These are phyloP conservation scores for Parthenolecanium corni DNA, from an alignment of 2,888 invertebrate genomes.

Conservation along the genomic window DNA sequence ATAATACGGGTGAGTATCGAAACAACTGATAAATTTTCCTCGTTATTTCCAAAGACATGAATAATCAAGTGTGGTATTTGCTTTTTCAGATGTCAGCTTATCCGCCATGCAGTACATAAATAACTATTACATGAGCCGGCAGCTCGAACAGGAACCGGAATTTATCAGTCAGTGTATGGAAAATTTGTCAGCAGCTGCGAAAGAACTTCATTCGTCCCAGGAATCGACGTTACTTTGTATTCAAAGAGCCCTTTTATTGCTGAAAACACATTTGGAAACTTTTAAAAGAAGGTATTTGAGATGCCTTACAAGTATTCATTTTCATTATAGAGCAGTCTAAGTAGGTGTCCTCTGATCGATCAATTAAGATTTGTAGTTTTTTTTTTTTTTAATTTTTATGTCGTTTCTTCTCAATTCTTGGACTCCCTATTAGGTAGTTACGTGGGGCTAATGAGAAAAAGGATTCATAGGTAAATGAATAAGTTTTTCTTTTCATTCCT, in stretches of 20 bases:
- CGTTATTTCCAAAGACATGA: neutral
- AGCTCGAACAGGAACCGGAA: conserved; percentile 79
- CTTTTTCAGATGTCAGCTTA: conserved; percentile 66
- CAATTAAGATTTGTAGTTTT: conserved; percentile 24
- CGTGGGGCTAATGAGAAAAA: too few relatives aligned
- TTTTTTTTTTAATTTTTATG: conserved; percentile 6
- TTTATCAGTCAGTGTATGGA: conserved; percentile 91
- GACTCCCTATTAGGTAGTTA: too few relatives aligned
- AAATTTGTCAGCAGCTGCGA: conserved; percentile 70
- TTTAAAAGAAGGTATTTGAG: conserved; percentile 63
- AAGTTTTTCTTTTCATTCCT: too few relatives aligned
- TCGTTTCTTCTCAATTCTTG: too few relatives aligned
- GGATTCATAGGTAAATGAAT: too few relatives aligned
- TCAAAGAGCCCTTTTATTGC: conserved; percentile 71
- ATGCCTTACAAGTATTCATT: too few relatives aligned
- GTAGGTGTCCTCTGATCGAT: too few relatives aligned
- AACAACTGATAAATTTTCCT: conserved; percentile 8
- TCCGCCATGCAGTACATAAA: conserved; percentile 90
- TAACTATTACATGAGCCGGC: conserved; percentile 85
- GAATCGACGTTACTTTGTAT: conserved; percentile 78
- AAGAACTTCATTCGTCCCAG: conserved; percentile 52
- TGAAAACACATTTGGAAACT: conserved; percentile 87
- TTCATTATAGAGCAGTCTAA: too few relatives aligned
- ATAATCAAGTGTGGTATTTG: neutral
- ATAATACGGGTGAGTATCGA: conserved; percentile 54